A percentile compares a stretch with the other conserved stretches of the same genome.
Conservation (phyloP, 2,888 invertebrate species). For the Spicauda simplicius region DNA sequence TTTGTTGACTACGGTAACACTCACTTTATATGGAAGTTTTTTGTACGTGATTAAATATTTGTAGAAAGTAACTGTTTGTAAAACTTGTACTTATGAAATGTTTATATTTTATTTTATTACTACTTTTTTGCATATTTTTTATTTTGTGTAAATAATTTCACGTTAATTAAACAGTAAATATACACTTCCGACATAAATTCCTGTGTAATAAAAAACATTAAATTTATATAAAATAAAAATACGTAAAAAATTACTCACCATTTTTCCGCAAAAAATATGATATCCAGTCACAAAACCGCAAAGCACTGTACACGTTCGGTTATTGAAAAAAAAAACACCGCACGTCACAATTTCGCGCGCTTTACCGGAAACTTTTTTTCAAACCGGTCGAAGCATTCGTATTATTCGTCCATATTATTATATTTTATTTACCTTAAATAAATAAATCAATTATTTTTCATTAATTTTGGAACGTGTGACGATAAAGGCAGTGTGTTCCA, state of each 20-base stretch:
- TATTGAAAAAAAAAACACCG: conserved; percentile 30
- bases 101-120: no score
- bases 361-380: conserved; percentile 13
- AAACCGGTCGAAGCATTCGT: background rate
- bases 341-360: conserved; percentile 28
- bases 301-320: conserved; percentile 42
- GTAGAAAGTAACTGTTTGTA: no score
- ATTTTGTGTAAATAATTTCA: no score
- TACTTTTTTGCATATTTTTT: no score
- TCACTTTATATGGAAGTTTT: no score
- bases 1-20: no score
- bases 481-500: conserved; percentile 30
- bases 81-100: no score
- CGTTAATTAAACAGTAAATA: no score
- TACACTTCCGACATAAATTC: no score
- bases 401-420: conserved; percentile 28
- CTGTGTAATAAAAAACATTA: no score
- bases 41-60: no score
- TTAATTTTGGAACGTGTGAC: conserved; percentile 24
- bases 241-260: conserved; percentile 47
- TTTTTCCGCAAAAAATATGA: conserved; percentile 39
- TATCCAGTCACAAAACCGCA: conserved; percentile 42
- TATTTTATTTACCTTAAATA: conserved; percentile 1
- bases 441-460: background rate
- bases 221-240: no score